A percentile compares a stretch with the other conserved stretches of the same genome.
phyloP scores from a whole-genome alignment of 2,797 vertebrate species.

The Otolemur crassicaudatus region DNA sequence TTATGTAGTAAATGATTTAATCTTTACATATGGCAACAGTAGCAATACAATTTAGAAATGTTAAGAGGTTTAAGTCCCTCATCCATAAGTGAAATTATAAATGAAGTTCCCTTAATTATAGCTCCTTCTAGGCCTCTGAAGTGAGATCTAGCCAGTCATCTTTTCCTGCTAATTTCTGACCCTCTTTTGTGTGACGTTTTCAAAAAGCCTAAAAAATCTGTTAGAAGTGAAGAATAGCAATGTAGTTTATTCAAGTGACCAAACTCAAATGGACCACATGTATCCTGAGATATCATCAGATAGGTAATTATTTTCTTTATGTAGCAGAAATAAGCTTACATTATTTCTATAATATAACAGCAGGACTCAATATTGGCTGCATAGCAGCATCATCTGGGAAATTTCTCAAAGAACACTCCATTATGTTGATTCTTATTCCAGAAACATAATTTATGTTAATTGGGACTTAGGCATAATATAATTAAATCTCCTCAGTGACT shows the following conservation, averaged over 20 bases:
- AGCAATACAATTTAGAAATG: neutral
- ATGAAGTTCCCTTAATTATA: neutral
- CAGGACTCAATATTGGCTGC: neutral
- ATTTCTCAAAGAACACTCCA: neutral
- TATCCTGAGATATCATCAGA: neutral
- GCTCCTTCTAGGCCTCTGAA: neutral
- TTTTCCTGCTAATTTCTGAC: neutral
- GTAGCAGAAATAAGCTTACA: neutral
- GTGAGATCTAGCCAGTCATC: neutral
- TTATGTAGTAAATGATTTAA: neutral
- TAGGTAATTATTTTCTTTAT: neutral
- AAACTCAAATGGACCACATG: neutral
- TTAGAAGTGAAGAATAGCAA: neutral
- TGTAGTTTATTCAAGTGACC: neutral
- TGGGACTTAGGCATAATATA: neutral
- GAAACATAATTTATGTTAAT: neutral
- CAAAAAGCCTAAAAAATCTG: neutral
- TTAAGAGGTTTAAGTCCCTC: neutral
- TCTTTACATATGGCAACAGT: neutral
- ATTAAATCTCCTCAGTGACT: neutral
- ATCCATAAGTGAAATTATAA: neutral
- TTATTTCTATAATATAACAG: neutral
- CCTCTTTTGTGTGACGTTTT: neutral
- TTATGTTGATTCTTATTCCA: neutral
- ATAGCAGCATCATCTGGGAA: neutral